Evolutionary conservation across 2,797 vertebrate species (phyloP).

Genomic region (Xiphorhynchus erythropygius): DNA sequence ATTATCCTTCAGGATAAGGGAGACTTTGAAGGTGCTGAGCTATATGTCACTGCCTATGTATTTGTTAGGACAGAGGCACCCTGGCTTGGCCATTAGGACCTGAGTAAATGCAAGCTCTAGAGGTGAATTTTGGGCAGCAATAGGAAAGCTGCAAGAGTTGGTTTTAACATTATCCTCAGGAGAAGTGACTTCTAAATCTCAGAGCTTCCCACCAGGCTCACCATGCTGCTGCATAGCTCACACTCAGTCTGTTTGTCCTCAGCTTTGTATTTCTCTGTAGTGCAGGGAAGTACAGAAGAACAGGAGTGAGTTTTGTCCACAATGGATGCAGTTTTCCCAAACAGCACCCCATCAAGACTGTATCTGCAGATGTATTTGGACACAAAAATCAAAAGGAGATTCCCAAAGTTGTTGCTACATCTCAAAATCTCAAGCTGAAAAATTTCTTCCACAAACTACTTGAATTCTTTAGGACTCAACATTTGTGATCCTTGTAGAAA

Average conservation of each 20-base stretch:
- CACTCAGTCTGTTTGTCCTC: not conserved
- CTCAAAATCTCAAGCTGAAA: not conserved
- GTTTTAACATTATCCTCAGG: not conserved
- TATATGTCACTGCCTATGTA: not conserved
- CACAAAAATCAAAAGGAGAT: not conserved
- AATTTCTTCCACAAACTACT: not conserved
- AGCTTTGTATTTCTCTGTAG: not conserved
- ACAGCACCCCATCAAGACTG: not conserved
- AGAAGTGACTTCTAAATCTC: not conserved
- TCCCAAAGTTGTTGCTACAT: not conserved
- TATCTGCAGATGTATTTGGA: not conserved
- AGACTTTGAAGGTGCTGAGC: not conserved
- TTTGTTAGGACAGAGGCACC: not conserved
- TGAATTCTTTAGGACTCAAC: not conserved
- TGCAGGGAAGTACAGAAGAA: not conserved
- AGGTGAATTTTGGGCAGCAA: not conserved
- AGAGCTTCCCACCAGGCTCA: not conserved
- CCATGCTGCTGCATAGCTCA: not conserved
- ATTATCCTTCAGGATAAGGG: constrained; percentile 43
- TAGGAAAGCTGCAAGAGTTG: not conserved
- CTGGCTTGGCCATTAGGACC: not conserved
- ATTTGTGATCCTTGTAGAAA: not conserved
- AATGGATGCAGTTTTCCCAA: not conserved
- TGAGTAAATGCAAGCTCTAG: not conserved
- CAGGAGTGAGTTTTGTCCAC: not conserved